Evolutionary conservation across 2,888 invertebrate species (phyloP).

Genomic region (Gryllus longicercus): DNA sequence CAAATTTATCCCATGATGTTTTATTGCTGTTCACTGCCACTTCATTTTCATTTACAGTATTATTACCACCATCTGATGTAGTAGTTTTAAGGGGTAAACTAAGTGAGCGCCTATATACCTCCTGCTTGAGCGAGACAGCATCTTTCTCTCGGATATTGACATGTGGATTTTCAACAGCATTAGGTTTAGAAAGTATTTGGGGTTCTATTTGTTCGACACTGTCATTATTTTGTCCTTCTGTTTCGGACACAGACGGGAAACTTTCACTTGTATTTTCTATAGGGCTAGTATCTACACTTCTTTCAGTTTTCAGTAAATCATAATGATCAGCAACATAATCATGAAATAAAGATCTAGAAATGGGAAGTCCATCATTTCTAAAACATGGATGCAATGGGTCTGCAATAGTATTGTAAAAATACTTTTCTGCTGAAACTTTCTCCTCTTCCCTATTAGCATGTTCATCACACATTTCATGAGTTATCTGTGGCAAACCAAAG

Average conservation of each 20-base stretch:
- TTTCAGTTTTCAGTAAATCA: slow-evolving; percentile 39
- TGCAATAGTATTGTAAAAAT: slow-evolving; percentile 65
- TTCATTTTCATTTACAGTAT: background rate
- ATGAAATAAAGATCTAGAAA: slow-evolving; percentile 68
- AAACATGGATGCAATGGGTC: slow-evolving; percentile 78
- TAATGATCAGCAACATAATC: slow-evolving; percentile 66
- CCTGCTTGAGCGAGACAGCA: slow-evolving; percentile 40
- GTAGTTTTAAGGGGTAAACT: slow-evolving; percentile 68
- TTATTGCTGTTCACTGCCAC: background rate
- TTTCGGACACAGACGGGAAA: background rate
- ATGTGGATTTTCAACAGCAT: background rate
- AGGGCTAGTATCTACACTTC: slow-evolving; percentile 31
- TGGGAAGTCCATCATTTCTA: slow-evolving; percentile 67
- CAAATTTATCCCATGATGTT: slow-evolving; percentile 12
- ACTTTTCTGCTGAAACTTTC: slow-evolving; percentile 40
- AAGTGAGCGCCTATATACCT: slow-evolving; percentile 53
- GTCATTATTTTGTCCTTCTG: background rate
- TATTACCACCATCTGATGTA: slow-evolving; percentile 30
- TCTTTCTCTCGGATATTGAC: background rate
- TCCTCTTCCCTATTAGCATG: slow-evolving; percentile 35
- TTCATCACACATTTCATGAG: slow-evolving; percentile 40
- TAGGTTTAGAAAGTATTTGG: background rate
- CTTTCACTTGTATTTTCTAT: slow-evolving; percentile 4
- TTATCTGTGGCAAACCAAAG: slow-evolving; percentile 49
- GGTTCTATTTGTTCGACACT: background rate